Evolutionary conservation across 2,797 vertebrate species (phyloP).

Genomic region (Micromesistius poutassou): DNA sequence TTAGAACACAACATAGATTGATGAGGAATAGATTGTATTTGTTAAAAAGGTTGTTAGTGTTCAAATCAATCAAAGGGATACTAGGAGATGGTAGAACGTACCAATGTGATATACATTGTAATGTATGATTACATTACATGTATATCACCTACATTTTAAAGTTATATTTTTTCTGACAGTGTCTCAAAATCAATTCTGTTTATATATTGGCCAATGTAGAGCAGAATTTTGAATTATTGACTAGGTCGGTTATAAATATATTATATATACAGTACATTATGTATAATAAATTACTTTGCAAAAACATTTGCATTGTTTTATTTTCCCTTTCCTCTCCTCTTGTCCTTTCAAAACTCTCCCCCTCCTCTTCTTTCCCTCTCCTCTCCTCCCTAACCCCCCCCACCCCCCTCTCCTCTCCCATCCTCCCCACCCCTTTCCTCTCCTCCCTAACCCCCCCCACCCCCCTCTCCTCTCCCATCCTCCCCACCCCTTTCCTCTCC

Average conservation of each 20-base stretch:
- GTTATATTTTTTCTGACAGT: not conserved
- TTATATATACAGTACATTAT: not conserved
- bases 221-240: not conserved
- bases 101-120: not conserved
- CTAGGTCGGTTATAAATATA: not conserved
- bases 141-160: not conserved
- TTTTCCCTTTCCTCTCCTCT: no score
- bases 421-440: not conserved
- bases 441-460: slow-evolving; percentile 34
- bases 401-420: not conserved
- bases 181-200: not conserved
- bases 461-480: slow-evolving; percentile 14
- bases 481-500: slow-evolving; percentile 40
- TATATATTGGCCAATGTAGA: no score
- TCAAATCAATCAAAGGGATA: not conserved
- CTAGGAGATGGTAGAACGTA: not conserved
- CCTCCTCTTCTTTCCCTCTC: no score
- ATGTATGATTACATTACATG: not conserved
- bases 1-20: no score
- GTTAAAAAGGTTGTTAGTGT: no score
- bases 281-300: no score
- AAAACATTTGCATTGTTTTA: no score
- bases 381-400: no score
- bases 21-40: no score
- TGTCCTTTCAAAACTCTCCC: no score